These are phyloP conservation scores for Notamacropus eugenii DNA, from an alignment of 2,797 vertebrate species.

Conservation along the genomic window DNA sequence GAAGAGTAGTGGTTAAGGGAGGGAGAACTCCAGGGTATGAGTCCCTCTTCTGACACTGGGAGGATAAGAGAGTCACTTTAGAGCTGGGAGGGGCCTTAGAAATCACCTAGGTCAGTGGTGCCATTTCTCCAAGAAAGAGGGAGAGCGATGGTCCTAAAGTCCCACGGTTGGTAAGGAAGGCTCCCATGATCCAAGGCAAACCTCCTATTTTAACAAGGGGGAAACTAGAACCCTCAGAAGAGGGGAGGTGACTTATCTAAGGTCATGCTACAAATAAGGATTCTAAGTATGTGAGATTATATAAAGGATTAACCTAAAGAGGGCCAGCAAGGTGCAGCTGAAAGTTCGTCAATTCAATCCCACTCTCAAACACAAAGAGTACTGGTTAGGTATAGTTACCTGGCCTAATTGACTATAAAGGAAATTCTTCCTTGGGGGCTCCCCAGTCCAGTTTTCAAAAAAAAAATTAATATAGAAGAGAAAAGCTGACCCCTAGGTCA, in stretches of 20 bases:
- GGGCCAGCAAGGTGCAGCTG: too few species aligned
- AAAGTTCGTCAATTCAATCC: not conserved
- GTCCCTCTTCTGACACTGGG: not conserved
- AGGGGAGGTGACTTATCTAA: not conserved
- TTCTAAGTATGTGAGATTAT: not conserved
- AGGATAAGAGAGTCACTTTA: not conserved
- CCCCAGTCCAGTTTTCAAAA: too few species aligned
- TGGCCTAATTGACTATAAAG: not conserved
- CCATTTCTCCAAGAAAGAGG: not conserved
- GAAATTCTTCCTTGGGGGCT: not conserved
- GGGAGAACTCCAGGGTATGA: too few species aligned
- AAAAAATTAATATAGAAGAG: not conserved
- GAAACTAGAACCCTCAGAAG: not conserved
- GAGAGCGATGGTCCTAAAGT: not conserved
- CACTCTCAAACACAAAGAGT: not conserved
- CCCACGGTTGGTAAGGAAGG: too few species aligned
- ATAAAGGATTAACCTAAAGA: not conserved
- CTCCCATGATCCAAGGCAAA: not conserved
- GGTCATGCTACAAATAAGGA: not conserved
- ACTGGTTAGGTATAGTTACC: not conserved
- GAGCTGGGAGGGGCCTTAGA: not conserved
- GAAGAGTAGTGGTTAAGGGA: not conserved
- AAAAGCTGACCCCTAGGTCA: not conserved
- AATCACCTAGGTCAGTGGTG: not conserved
- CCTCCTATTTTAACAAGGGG: not conserved